Conservation (phyloP, 2,113 vertebrate genomes). For the Puntigrus tetrazona region DNA sequence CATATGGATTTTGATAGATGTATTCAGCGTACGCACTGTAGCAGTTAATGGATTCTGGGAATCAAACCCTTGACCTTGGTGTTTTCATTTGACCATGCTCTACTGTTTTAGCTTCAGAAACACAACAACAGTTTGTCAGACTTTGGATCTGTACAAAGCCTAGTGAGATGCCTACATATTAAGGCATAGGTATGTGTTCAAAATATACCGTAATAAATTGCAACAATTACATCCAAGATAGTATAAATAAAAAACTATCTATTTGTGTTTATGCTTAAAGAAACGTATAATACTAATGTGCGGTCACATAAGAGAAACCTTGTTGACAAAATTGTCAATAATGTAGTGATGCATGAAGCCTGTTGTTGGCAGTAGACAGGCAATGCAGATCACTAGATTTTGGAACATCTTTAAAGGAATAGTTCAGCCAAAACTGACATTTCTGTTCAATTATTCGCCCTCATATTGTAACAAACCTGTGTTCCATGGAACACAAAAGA, state of each 20-base stretch:
- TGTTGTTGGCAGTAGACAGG: too few species aligned
- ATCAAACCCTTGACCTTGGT: background rate
- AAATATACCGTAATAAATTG: background rate
- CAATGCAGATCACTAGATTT: too few species aligned
- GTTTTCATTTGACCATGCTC: background rate
- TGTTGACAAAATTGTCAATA: background rate
- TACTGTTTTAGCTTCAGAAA: background rate
- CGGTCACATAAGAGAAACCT: background rate
- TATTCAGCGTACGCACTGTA: background rate
- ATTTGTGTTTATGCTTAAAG: background rate
- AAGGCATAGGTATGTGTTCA: background rate
- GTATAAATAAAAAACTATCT: background rate
- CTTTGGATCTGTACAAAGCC: background rate
- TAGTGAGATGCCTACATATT: constrained; percentile 1
- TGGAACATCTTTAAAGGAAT: background rate
- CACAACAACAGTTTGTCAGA: background rate
- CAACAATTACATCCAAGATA: background rate
- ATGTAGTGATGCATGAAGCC: background rate
- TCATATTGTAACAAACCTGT: background rate
- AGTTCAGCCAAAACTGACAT: background rate
- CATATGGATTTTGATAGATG: background rate
- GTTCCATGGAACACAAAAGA: background rate
- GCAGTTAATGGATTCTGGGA: background rate
- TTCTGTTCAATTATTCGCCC: background rate
- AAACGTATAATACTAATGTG: background rate